phyloP scores from a whole-genome alignment of 2,888 invertebrate genomes.

The Euphydryas editha region DNA sequence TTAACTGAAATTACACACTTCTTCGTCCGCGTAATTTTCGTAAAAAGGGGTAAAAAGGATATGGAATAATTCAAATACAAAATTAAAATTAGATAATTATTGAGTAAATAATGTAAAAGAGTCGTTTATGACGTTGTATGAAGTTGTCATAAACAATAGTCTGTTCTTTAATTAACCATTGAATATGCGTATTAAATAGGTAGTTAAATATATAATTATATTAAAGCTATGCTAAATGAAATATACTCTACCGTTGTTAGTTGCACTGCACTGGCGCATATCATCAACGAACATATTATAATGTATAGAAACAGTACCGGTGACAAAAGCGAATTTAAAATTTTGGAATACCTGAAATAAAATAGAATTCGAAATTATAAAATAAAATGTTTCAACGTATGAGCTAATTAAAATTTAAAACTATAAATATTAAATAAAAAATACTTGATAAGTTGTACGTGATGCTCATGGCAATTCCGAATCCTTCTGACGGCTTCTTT shows the following conservation, averaged over 20 bases:
- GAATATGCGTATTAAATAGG: too few relatives aligned
- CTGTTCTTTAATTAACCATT: too few relatives aligned
- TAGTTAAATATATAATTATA: too few relatives aligned
- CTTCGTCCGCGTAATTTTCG: too few relatives aligned
- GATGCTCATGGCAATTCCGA: slow-evolving; percentile 62
- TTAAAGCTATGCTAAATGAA: not conserved
- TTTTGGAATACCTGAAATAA: slow-evolving; percentile 63
- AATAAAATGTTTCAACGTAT: too few relatives aligned
- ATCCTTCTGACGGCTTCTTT: slow-evolving; percentile 55
- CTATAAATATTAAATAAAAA: not conserved
- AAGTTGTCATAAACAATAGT: too few relatives aligned
- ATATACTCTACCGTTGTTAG: slow-evolving; percentile 59
- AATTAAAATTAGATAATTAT: too few relatives aligned
- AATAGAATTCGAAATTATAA: not conserved
- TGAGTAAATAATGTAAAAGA: too few relatives aligned
- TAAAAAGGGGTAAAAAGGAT: too few relatives aligned
- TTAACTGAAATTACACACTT: too few relatives aligned
- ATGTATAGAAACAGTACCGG: slow-evolving; percentile 77
- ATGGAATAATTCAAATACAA: too few relatives aligned
- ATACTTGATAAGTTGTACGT: slow-evolving; percentile 63
- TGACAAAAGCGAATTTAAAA: slow-evolving; percentile 66
- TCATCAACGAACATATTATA: slow-evolving; percentile 75
- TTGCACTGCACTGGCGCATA: slow-evolving; percentile 73
- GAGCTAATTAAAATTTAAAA: not conserved
- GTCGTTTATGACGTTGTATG: too few relatives aligned